Evolutionary conservation across 2,888 invertebrate genomes (phyloP).

Genomic region (Drosophila anomelani): DNA sequence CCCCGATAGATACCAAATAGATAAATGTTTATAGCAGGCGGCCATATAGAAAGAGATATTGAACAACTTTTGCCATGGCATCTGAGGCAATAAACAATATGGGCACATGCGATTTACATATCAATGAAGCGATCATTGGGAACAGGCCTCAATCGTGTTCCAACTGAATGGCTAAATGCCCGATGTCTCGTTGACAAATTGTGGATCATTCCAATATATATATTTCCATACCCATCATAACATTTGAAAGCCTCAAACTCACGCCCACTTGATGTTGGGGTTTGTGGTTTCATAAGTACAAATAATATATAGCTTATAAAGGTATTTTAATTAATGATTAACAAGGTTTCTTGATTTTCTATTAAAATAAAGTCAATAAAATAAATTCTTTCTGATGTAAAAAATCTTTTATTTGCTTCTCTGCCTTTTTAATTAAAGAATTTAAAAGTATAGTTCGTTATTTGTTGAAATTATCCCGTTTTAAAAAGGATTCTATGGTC

Average conservation of each 20-base stretch:
- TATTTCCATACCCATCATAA: conserved; percentile 18
- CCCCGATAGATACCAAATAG: conserved; percentile 26
- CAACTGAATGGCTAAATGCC: conserved; percentile 55
- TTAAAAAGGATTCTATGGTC: neutral
- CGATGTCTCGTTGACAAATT: conserved; percentile 45
- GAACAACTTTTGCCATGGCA: conserved; percentile 43
- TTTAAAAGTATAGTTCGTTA: neutral
- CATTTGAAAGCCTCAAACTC: conserved; percentile 1
- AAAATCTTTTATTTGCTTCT: too few species aligned
- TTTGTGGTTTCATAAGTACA: neutral
- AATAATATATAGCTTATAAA: too few species aligned
- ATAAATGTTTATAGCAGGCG: conserved; percentile 11
- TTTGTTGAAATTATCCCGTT: neutral
- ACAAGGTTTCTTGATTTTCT: neutral
- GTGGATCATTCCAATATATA: conserved; percentile 18
- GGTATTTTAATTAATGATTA: neutral
- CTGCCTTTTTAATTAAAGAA: neutral
- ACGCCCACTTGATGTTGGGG: neutral
- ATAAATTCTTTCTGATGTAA: too few species aligned
- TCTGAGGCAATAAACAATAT: conserved; percentile 45
- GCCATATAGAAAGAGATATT: conserved; percentile 23
- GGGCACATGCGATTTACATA: conserved; percentile 62
- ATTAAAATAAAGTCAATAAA: too few species aligned
- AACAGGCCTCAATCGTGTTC: conserved; percentile 48
- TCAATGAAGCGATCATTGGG: conserved; percentile 49